A percentile compares a stretch with the other conserved stretches of the same genome.
phyloP scores from a whole-genome alignment of 2,113 vertebrate species.

The Mobula hypostoma region DNA sequence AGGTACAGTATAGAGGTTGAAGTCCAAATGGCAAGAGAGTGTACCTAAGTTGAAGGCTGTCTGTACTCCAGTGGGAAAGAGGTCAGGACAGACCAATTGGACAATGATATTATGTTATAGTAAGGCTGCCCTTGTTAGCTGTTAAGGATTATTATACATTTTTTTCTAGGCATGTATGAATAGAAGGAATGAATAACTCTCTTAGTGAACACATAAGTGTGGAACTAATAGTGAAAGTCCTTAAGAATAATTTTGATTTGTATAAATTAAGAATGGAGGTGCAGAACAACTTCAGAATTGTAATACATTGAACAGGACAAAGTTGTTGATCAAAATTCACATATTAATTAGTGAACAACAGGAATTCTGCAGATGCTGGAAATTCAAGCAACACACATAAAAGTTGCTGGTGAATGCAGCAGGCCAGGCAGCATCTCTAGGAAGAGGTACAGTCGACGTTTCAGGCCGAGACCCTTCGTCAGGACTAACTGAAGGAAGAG shows the following conservation, averaged over 20 bases:
- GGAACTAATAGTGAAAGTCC: neutral
- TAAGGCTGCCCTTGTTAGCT: neutral
- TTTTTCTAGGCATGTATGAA: neutral
- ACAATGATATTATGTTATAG: neutral
- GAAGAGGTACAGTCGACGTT: too few species aligned
- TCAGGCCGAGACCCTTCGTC: too few species aligned
- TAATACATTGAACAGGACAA: neutral
- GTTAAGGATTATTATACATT: neutral
- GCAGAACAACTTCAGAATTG: neutral
- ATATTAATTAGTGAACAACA: neutral
- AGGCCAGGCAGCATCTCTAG: too few species aligned
- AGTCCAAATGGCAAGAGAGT: neutral
- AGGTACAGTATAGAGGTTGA: neutral
- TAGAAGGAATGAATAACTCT: neutral
- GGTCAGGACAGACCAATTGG: neutral
- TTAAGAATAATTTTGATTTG: neutral
- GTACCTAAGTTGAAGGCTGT: neutral
- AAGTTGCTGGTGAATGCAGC: too few species aligned
- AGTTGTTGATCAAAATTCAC: neutral
- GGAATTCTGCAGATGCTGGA: too few species aligned
- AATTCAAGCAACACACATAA: too few species aligned
- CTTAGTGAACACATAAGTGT: neutral
- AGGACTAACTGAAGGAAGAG: too few species aligned
- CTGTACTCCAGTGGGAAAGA: neutral
- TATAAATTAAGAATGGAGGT: neutral